These are phyloP conservation scores for Peucedramus taeniatus DNA, from an alignment of 2,113 vertebrate species.

Conservation along the genomic window DNA sequence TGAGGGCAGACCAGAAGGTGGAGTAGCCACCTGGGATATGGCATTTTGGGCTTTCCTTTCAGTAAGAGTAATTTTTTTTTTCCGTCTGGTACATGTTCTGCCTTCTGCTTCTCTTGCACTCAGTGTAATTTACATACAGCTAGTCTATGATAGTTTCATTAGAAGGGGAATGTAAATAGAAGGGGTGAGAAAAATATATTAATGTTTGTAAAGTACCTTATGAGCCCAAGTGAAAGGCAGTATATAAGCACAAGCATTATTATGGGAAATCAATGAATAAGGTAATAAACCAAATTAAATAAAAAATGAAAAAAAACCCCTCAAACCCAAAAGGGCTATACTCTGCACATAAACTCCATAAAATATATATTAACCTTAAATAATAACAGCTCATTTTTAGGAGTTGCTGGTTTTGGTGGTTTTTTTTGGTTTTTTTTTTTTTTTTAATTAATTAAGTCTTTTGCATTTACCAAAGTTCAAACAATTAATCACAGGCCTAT, in stretches of 20 bases:
- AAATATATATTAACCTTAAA: background rate
- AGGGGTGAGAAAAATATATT: background rate
- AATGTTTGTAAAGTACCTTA: constrained; percentile 19
- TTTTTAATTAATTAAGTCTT: constrained; percentile 2
- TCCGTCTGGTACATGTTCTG: background rate
- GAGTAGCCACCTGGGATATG: background rate
- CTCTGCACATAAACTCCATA: background rate
- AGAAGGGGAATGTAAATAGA: constrained; percentile 21
- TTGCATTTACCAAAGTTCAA: constrained; percentile 37
- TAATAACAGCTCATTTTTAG: background rate
- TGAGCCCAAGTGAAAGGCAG: background rate
- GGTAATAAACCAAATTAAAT: constrained; percentile 20
- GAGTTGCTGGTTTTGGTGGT: background rate
- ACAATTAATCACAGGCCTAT: constrained; percentile 53
- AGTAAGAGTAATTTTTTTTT: background rate
- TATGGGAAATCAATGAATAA: constrained; percentile 54
- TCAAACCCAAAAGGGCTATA: background rate
- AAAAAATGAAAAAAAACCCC: background rate
- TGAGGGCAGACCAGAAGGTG: background rate
- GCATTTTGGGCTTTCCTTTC: background rate
- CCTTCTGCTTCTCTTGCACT: background rate
- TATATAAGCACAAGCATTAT: constrained; percentile 11
- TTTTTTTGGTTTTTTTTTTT: background rate
- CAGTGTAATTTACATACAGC: background rate
- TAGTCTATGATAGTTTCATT: constrained; percentile 12